Conservation (phyloP, 2,113 vertebrate species). For the Alosa alosa region DNA sequence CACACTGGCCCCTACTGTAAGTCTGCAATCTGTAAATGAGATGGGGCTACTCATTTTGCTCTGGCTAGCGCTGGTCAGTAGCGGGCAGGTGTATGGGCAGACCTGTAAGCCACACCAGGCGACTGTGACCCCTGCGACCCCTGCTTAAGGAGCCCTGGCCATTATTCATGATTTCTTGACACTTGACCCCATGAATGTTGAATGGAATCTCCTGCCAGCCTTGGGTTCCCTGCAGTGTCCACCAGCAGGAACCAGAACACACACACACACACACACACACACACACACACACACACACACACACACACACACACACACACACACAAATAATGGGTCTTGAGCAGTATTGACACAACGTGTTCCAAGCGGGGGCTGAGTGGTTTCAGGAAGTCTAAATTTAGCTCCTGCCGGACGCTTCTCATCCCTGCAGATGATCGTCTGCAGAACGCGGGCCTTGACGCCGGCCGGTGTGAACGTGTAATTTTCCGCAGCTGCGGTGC, state of each 20-base stretch:
- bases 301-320: neutral
- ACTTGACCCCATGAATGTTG: neutral
- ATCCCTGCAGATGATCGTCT: neutral
- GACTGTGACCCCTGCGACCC: neutral
- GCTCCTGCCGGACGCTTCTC: neutral
- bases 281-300: neutral
- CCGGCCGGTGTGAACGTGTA: neutral
- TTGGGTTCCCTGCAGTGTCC: too few relatives aligned
- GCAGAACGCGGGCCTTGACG: neutral
- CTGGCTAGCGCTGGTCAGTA: neutral
- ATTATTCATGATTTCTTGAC: neutral
- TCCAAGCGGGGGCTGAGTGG: neutral
- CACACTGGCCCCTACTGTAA: neutral
- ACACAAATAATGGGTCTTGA: neutral
- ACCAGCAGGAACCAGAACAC: neutral
- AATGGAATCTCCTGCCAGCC: neutral
- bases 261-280: neutral
- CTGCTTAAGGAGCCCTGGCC: neutral
- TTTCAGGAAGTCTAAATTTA: constrained; percentile 14
- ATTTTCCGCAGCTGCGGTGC: neutral
- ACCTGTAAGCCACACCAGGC: neutral
- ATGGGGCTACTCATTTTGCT: neutral
- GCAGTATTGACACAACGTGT: neutral
- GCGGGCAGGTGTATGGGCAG: neutral
- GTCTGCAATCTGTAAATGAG: neutral